A percentile compares a stretch with the other conserved stretches of the same genome.
phyloP scores from a whole-genome alignment of 2,113 vertebrate species.

The Aptenodytes patagonicus region DNA sequence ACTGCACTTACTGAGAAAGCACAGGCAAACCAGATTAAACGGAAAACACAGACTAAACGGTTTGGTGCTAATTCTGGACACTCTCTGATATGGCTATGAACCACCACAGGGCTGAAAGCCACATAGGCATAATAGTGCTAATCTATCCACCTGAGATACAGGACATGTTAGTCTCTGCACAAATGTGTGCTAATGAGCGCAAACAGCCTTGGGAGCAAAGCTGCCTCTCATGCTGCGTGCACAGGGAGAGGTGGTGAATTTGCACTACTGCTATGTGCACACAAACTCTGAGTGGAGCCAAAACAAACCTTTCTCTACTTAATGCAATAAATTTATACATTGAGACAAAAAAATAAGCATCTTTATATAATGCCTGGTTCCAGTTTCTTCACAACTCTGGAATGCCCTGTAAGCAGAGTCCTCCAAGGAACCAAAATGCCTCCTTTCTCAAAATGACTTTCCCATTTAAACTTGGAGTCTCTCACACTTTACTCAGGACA shows the following conservation, averaged over 20 bases:
- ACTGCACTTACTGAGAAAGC: neutral
- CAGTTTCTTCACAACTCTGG: neutral
- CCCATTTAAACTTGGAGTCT: neutral
- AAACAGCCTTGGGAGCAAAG: neutral
- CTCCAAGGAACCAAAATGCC: neutral
- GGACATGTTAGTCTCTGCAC: neutral
- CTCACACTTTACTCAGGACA: neutral
- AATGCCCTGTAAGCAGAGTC: neutral
- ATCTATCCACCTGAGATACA: neutral
- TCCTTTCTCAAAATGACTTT: neutral
- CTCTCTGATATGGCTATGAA: neutral
- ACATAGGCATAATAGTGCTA: neutral
- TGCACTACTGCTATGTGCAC: neutral
- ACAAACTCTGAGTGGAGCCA: neutral
- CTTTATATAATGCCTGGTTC: neutral
- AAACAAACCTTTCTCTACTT: neutral
- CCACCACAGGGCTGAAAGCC: neutral
- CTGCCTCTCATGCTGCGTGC: fast-evolving
- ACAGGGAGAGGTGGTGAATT: neutral
- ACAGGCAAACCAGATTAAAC: neutral
- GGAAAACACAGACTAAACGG: neutral
- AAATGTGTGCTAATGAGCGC: neutral
- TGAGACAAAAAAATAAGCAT: neutral
- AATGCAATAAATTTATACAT: neutral
- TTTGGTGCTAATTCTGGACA: neutral